Evolutionary conservation across 1,140 invertebrate species (phyloP), one percentile per base, ranked within the genome.

Genomic region (Drosophila mauritiana): DNA sequence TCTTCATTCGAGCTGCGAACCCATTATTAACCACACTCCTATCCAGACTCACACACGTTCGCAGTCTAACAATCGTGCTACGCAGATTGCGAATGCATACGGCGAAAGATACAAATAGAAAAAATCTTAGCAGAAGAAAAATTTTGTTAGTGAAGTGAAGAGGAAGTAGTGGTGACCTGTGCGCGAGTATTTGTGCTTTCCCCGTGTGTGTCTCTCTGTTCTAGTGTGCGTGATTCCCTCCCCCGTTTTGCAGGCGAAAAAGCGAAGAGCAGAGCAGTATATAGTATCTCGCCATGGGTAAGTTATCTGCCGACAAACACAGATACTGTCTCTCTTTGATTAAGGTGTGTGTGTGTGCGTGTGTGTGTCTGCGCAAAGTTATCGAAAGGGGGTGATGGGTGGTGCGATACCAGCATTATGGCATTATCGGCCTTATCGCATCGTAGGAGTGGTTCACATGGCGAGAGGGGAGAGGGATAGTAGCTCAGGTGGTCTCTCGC

Each of bases 151-250:
- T 88, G 58, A 84, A 79, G 79, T 88, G 79, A 86, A 86, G 83
- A 61, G 64, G 74, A 78, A 83, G 83, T 77, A 88, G 83, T 86
- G 83, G 83, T 86, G 83, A 86, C 83, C 83, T 86, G 83, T 88
- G 83, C 79, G 63, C 79, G 67, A 83, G 84, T 88, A 83, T 63
- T 88, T 82, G 82, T 89, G 75, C 63, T 88, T 88, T 86, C 79
- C 65, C 69, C 80, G 57, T 75, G 69, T 59, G 72, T 74, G 68
- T 74, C 58, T 75, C 43, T 61, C 56, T 75, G 54, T 59, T 51
- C 68, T 56, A 53, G 54, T 76, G 72, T 76, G 72, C 78, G 73
- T 78, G 64, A 78, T 59, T 78, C 83, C 83, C 83, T 88, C 83
- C 83, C 83, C 83, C 83, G 82, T 83, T 83, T 85, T 70, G 61